Base-by-base conservation (phyloP, 2,113 vertebrate genomes). In the Myodes glareolus region DNA sequence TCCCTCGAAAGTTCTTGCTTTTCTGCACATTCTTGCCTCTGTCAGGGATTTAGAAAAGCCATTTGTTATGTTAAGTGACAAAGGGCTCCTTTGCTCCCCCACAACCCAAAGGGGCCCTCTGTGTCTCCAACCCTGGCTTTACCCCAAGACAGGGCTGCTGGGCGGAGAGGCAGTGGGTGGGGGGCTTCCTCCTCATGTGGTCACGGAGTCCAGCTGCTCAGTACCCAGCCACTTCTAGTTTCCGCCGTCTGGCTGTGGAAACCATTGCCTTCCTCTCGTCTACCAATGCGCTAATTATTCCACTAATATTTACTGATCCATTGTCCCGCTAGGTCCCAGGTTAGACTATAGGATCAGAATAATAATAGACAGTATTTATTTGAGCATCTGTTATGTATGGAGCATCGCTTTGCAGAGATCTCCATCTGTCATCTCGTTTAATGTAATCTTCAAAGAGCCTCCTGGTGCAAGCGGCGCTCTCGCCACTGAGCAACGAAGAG, bases 1-100 rank as follows among this genome's bases (percentile, higher is more conserved):
- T 94, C 78, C 76, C 87, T 58, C 3, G 12, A 88, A 97, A 93
- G 73, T 90, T 93, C 95, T 91, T 92, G 88, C 94, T 95, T 94
- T 77, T n/a, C 78, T 75, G 31, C n/a, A 78, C 96, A 91, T 94
- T 70, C 90, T 94, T 3, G 63, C 92, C 77, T 96, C 94, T 70
- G 91, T 93, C 67, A 11, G 70, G 75, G 86, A 89, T 90, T 93
- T 86, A 90, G 94, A 80, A 85, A 92, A 95, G 76, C 80, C 76
- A 17, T 92, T 81, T 12, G 2, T 96, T 93, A 84, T 55, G 78
- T 47, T 65, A 89, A 33, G 7, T 13, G 52, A 47, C 61, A 91
- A 50, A 86, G 72, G 42, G 31, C 67, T 94, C 36, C 27, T 23
- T 58, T 63, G 76, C 88, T 82, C 25, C 67, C 67, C 86, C 23